Percentiles rank a stretch among this genome's conserved stretches.
These are phyloP conservation scores for Moxostoma hubbsi DNA, from an alignment of 2,797 vertebrate genomes.

Conservation along the genomic window DNA sequence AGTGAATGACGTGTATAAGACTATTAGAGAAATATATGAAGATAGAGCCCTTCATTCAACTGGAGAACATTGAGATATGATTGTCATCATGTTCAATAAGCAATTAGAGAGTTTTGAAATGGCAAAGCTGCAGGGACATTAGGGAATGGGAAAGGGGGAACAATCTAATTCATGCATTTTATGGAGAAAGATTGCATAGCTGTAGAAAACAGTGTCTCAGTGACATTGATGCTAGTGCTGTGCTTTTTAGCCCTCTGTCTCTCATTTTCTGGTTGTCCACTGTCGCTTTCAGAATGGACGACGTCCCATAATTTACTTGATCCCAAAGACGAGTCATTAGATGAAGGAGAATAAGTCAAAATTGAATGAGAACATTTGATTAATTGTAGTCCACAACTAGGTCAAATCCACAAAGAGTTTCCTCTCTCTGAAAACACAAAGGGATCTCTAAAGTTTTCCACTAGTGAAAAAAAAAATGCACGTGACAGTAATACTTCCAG, in stretches of 20 bases:
- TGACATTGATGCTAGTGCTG: conserved; percentile 67
- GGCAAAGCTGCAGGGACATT: conserved; percentile 53
- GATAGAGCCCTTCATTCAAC: conserved; percentile 82
- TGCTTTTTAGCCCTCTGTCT: conserved; percentile 65
- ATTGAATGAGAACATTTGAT: conserved; percentile 39
- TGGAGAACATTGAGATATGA: conserved; percentile 78
- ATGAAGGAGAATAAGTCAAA: conserved; percentile 55
- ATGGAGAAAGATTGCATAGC: conserved; percentile 84
- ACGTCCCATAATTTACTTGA: conserved; percentile 9
- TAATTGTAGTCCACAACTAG: conserved; percentile 29
- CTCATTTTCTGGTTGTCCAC: conserved; percentile 30
- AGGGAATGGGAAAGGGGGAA: conserved; percentile 60
- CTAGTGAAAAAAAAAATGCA: conserved; percentile 43
- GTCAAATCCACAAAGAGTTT: conserved; percentile 14
- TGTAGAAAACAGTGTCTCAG: conserved; percentile 74
- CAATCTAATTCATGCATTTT: conserved; percentile 75
- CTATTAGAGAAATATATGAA: conserved; percentile 65
- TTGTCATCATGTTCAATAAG: conserved; percentile 77
- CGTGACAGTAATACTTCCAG: conserved; percentile 47
- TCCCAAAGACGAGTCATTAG: conserved; percentile 44
- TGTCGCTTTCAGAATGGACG: conserved; percentile 23
- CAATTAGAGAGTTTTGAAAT: conserved; percentile 63
- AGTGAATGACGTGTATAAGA: conserved; percentile 64
- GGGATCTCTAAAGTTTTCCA: conserved; percentile 37
- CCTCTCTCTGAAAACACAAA: conserved; percentile 21